phyloP scores from a whole-genome alignment of 2,888 invertebrate genomes.

The Loripinus fragilis region DNA sequence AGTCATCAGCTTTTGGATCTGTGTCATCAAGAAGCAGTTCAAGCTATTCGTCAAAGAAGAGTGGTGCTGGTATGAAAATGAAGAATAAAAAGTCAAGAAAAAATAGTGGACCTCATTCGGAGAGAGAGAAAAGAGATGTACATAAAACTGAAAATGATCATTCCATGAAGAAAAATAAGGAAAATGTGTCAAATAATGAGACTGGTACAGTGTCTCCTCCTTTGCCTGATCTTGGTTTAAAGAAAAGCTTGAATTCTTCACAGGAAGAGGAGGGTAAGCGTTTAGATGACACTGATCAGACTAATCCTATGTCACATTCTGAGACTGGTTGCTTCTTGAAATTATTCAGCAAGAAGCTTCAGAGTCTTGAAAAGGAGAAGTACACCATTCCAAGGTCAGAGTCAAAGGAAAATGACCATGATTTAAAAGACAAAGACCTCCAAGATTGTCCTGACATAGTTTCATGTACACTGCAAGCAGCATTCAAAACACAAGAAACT shows the following conservation, averaged over 20 bases:
- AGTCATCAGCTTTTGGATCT: neutral
- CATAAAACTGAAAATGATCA: neutral
- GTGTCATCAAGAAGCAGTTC: slow-evolving; percentile 17
- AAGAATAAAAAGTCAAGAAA: neutral
- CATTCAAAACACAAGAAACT: slow-evolving; percentile 31
- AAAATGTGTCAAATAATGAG: neutral
- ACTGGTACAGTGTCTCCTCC: slow-evolving; percentile 1
- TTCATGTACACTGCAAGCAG: slow-evolving; percentile 43
- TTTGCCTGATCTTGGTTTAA: slow-evolving; percentile 30
- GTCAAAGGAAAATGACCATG: slow-evolving; percentile 15
- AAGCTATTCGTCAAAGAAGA: neutral
- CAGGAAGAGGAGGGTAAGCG: slow-evolving; percentile 24
- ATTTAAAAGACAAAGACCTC: slow-evolving; percentile 24
- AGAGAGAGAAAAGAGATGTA: slow-evolving; percentile 21
- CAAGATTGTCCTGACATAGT: slow-evolving; percentile 48
- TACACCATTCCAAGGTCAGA: neutral
- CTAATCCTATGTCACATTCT: slow-evolving; percentile 29
- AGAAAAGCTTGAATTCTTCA: slow-evolving; percentile 23
- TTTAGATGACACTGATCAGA: slow-evolving; percentile 32
- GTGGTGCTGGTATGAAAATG: neutral
- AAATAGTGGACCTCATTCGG: slow-evolving; percentile 25
- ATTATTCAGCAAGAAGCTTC: slow-evolving; percentile 67
- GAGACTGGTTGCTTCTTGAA: slow-evolving; percentile 71
- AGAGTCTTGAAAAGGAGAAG: slow-evolving; percentile 19
- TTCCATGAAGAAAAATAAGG: neutral